These are phyloP conservation scores for Sesamia inferens DNA, from an alignment of 2,888 invertebrate species.

Conservation along the genomic window DNA sequence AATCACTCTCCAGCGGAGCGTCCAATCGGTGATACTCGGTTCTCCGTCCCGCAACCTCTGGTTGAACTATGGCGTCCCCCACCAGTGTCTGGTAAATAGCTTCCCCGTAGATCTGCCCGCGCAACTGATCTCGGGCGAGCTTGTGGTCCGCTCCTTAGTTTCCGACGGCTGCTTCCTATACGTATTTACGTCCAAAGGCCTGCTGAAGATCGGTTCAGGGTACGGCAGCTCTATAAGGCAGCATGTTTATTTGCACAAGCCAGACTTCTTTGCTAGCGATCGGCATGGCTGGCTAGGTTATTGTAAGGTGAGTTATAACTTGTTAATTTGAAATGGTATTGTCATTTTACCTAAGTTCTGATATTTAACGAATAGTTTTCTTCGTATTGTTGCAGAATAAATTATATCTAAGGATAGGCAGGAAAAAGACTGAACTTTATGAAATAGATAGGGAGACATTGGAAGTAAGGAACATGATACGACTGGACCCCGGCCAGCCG, in stretches of 20 bases:
- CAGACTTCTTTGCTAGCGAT: constrained; percentile 94
- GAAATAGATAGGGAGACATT: constrained; percentile 85
- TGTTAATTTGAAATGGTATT: not conserved
- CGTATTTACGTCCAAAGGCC: constrained; percentile 94
- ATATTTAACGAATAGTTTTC: not conserved
- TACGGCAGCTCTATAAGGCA: constrained; percentile 98
- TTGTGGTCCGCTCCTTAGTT: constrained; percentile 91
- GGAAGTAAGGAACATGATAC: constrained; percentile 78
- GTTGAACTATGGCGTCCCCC: constrained; percentile 96
- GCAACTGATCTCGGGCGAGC: constrained; percentile 78
- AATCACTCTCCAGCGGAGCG: constrained; percentile 96
- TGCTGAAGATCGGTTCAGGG: constrained; percentile 98
- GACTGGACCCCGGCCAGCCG: constrained; percentile 78
- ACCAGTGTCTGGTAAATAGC: constrained; percentile 92
- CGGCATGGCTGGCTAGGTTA: constrained; percentile 95
- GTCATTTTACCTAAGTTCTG: not conserved
- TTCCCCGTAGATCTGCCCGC: constrained; percentile 89
- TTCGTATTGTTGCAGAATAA: constrained; percentile 91
- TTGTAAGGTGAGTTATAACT: constrained; percentile 91
- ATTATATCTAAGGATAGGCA: constrained; percentile 93
- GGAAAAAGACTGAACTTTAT: constrained; percentile 86
- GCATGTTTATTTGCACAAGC: constrained; percentile 95
- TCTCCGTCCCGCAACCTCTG: constrained; percentile 96
- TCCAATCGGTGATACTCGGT: constrained; percentile 96
- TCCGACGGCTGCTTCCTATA: constrained; percentile 98